Percentiles rank a stretch among this genome's conserved stretches.
These are phyloP conservation scores for Anthophora plumipes DNA, from an alignment of 2,888 invertebrate species.

Conservation along the genomic window DNA sequence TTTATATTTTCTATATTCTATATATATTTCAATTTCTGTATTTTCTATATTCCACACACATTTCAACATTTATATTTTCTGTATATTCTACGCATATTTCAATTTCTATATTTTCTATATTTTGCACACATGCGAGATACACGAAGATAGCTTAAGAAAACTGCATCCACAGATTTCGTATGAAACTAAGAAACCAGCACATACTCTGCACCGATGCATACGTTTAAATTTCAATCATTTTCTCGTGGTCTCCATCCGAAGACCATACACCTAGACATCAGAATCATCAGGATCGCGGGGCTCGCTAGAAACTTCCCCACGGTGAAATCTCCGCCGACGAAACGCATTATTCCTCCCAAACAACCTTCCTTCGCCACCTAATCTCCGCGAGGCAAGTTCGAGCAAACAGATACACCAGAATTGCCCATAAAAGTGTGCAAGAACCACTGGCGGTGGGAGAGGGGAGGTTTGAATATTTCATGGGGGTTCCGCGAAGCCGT, in stretches of 20 bases:
- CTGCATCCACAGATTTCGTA: no score
- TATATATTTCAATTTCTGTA: no score
- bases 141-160: no score
- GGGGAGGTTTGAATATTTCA: slow-evolving; percentile 77
- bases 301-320: not conserved
- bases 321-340: not conserved
- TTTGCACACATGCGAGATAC: no score
- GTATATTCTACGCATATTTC: no score
- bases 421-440: slow-evolving; percentile 50
- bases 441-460: slow-evolving; percentile 10
- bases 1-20: no score
- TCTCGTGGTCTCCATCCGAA: not conserved
- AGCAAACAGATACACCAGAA: slow-evolving; percentile 28
- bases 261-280: not conserved
- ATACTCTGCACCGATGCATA: not conserved
- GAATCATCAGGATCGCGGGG: not conserved
- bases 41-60: no score
- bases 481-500: slow-evolving; percentile 72
- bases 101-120: no score
- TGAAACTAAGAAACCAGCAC: no score
- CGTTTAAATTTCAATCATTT: no score
- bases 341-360: slow-evolving; percentile 3
- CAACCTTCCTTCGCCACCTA: slow-evolving; percentile 4
- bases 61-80: no score
- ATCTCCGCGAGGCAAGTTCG: slow-evolving; percentile 32